A percentile compares a stretch with the other conserved stretches of the same genome.
Evolutionary conservation across 2,797 vertebrate genomes (phyloP).

Genomic region (Syngnathus acus): DNA sequence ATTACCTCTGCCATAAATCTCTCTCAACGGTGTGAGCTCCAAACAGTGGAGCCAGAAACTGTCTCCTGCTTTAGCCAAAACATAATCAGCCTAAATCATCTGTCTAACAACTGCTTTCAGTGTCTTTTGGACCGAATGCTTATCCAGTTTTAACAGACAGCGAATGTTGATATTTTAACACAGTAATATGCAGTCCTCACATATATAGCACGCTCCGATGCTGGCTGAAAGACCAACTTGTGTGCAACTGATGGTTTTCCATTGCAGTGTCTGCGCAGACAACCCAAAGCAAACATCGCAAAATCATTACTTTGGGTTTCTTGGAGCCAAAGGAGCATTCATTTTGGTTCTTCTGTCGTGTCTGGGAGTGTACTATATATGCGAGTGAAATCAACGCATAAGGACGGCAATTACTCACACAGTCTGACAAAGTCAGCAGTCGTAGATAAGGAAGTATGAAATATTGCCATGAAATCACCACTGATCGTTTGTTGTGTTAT

Average conservation of each 20-base stretch:
- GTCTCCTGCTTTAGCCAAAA: slow-evolving; percentile 31
- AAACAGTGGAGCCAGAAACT: slow-evolving; percentile 30
- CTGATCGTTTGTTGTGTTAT: slow-evolving; percentile 52
- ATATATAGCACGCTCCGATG: slow-evolving; percentile 43
- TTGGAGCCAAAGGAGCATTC: slow-evolving; percentile 55
- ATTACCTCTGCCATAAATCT: slow-evolving; percentile 44
- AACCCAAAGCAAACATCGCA: slow-evolving; percentile 55
- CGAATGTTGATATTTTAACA: slow-evolving; percentile 26
- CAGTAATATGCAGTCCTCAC: slow-evolving; percentile 40
- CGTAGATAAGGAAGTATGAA: slow-evolving; percentile 66
- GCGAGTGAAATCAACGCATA: too few species aligned
- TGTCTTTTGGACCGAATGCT: slow-evolving; percentile 30
- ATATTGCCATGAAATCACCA: slow-evolving; percentile 65
- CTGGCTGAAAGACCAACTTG: slow-evolving; percentile 25
- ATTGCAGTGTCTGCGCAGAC: slow-evolving; percentile 31
- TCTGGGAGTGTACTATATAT: too few species aligned
- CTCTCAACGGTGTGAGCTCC: slow-evolving; percentile 20
- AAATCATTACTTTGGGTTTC: slow-evolving; percentile 57
- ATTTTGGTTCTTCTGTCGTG: too few species aligned
- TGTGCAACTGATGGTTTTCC: slow-evolving; percentile 37
- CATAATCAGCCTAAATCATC: slow-evolving; percentile 24
- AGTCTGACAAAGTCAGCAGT: slow-evolving; percentile 49
- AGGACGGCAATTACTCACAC: slow-evolving; percentile 48
- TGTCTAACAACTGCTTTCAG: slow-evolving; percentile 1
- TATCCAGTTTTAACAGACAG: slow-evolving; percentile 40